Conservation (phyloP, 2,797 vertebrate genomes). For the Aphelocoma californica region DNA sequence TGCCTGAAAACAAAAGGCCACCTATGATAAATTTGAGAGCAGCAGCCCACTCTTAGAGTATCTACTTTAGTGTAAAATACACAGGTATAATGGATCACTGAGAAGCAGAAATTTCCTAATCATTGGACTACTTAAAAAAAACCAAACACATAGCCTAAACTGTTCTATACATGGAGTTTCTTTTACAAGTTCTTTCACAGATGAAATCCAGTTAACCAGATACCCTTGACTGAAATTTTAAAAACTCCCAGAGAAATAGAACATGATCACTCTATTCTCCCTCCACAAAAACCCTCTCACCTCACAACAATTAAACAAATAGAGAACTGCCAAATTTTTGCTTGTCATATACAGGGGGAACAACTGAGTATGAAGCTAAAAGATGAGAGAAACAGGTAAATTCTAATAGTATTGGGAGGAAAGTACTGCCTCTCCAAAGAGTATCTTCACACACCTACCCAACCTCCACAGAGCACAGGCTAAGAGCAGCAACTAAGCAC, state of each 20-base stretch:
- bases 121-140: neutral
- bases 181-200: neutral
- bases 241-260: neutral
- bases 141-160: neutral
- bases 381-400: neutral
- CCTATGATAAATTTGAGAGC: neutral
- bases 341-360: no score
- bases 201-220: neutral
- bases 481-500: neutral
- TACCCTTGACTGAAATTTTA: neutral
- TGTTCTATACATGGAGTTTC: neutral
- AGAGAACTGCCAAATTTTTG: neutral
- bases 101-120: neutral
- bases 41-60: neutral
- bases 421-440: neutral
- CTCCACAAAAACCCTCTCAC: neutral
- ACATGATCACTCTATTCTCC: neutral
- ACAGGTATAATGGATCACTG: neutral
- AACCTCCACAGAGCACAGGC: neutral
- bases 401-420: neutral
- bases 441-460: neutral
- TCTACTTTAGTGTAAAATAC: neutral
- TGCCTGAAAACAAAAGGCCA: slow-evolving; percentile 11
- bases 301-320: neutral
- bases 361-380: neutral